Evolutionary conservation across 2,113 vertebrate genomes (phyloP).

Genomic region (Vimba vimba): DNA sequence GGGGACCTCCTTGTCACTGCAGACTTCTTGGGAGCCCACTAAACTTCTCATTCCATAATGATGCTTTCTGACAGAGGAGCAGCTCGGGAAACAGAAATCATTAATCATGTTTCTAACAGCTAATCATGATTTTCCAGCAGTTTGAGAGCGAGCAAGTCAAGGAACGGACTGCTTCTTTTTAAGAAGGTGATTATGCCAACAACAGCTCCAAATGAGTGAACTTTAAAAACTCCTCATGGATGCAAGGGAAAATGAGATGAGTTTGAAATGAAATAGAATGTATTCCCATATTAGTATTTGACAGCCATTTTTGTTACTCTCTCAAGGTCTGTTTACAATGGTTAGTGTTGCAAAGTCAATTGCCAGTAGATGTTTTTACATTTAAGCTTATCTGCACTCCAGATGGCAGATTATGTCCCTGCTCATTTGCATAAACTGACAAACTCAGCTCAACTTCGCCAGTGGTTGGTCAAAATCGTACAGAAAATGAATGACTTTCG

Average conservation of each 20-base stretch:
- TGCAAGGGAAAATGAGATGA: background rate
- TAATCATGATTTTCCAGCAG: slow-evolving; percentile 37
- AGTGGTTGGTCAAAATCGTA: background rate
- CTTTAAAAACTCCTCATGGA: slow-evolving; percentile 9
- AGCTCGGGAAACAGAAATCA: background rate
- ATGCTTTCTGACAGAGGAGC: slow-evolving; percentile 21
- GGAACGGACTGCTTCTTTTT: background rate
- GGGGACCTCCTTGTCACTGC: background rate
- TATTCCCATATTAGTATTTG: background rate
- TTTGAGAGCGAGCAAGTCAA: background rate
- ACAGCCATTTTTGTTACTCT: background rate
- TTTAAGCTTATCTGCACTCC: background rate
- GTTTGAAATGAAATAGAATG: background rate
- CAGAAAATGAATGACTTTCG: background rate
- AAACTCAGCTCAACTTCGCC: background rate
- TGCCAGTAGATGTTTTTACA: background rate
- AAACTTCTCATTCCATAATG: background rate
- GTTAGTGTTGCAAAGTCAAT: background rate
- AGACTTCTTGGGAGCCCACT: background rate
- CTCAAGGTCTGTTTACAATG: background rate
- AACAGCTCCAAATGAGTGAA: background rate
- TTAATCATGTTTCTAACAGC: slow-evolving; percentile 25
- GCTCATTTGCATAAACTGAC: background rate
- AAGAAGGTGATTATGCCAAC: slow-evolving; percentile 9
- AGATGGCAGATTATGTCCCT: background rate